Evolutionary conservation across 1,140 invertebrate species (phyloP).

Genomic region (Zophobas atratus): DNA sequence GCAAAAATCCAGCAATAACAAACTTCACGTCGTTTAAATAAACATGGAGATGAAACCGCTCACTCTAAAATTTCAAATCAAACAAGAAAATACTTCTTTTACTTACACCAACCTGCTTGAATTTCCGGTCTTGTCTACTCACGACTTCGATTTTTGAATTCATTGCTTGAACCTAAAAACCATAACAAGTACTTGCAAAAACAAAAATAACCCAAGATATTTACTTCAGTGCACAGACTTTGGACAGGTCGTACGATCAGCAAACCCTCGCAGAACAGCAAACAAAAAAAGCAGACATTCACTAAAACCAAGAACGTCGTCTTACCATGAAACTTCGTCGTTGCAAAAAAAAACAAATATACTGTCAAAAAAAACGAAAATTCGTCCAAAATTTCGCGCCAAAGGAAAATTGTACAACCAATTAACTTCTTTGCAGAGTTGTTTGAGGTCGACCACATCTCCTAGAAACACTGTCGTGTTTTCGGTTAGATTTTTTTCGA

Average conservation of each 20-base stretch:
- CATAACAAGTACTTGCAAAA: too few relatives aligned
- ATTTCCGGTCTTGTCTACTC: not conserved
- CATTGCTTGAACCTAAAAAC: not conserved
- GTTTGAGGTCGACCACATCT: not conserved
- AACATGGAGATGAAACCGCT: not conserved
- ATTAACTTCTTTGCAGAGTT: not conserved
- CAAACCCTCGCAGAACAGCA: not conserved
- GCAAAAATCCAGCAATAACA: not conserved
- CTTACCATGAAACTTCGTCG: not conserved
- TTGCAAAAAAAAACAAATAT: not conserved
- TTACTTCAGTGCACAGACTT: not conserved
- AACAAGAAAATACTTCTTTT: too few relatives aligned
- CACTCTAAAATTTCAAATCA: not conserved
- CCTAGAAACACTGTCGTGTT: too few relatives aligned
- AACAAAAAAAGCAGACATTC: not conserved
- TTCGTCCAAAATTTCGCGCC: not conserved
- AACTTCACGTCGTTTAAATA: not conserved
- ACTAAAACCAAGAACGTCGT: too few relatives aligned
- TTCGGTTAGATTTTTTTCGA: not conserved
- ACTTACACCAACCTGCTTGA: too few relatives aligned
- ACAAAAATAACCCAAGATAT: not conserved
- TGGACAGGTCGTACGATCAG: not conserved
- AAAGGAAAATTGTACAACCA: not conserved
- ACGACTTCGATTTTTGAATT: not conserved
- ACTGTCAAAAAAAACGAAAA: not conserved